These are phyloP conservation scores for Athrips mouffetella DNA, from an alignment of 2,888 invertebrate genomes.

Conservation along the genomic window DNA sequence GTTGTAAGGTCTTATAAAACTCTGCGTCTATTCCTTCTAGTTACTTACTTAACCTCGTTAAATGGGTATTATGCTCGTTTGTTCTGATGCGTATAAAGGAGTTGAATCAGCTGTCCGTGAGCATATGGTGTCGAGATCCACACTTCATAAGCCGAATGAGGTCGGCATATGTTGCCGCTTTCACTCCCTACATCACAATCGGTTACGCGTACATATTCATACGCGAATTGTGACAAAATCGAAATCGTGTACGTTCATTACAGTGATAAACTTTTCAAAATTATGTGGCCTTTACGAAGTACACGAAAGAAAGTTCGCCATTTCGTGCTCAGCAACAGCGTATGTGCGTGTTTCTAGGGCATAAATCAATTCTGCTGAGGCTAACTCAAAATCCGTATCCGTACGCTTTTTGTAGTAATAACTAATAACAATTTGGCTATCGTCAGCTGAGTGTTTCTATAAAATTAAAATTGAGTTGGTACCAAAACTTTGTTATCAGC, in stretches of 20 bases:
- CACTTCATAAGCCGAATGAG: constrained; percentile 71
- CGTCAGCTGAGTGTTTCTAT: no score
- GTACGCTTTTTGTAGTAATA: constrained; percentile 15
- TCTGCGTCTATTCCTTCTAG: no score
- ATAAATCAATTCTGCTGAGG: constrained; percentile 26
- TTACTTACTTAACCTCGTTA: constrained; percentile 15
- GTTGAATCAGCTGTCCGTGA: constrained; percentile 63
- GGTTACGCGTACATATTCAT: constrained; percentile 38
- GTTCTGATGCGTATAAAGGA: constrained; percentile 28
- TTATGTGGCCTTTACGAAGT: constrained; percentile 15
- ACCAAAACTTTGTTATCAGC: constrained; percentile 15
- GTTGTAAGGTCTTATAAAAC: not conserved
- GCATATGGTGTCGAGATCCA: constrained; percentile 72
- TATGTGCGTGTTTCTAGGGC: constrained; percentile 24
- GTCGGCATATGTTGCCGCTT: constrained; percentile 73
- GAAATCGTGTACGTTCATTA: constrained; percentile 13
- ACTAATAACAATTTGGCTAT: no score
- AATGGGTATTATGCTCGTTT: constrained; percentile 21
- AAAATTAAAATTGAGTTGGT: constrained; percentile 1
- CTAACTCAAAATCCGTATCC: constrained; percentile 18
- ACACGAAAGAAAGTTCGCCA: constrained; percentile 18
- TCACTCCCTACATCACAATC: constrained; percentile 71
- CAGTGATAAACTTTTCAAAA: constrained; percentile 11
- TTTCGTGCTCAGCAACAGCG: constrained; percentile 15
- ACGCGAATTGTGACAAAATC: constrained; percentile 21